phyloP scores from a whole-genome alignment of 2,888 invertebrate genomes.

The Heteropelma amictum region DNA sequence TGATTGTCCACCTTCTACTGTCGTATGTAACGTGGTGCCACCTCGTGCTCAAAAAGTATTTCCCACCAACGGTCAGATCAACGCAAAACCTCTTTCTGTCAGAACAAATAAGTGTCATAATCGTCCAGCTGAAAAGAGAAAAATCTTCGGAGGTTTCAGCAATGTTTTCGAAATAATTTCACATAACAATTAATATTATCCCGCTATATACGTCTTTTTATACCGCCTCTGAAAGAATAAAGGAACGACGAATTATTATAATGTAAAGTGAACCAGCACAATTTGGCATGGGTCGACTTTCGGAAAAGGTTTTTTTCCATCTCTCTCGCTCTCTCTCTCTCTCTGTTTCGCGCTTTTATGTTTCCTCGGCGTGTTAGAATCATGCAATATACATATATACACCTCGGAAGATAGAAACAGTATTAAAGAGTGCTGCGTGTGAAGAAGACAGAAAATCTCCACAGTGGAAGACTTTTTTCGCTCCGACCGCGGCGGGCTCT shows the following conservation, averaged over 20 bases:
- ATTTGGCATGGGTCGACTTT: background rate
- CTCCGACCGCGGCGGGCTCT: constrained; percentile 62
- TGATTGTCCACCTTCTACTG: constrained; percentile 13
- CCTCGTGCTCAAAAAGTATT: background rate
- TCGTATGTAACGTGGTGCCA: constrained; percentile 35
- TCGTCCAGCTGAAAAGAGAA: background rate
- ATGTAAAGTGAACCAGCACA: background rate
- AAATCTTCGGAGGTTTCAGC: background rate
- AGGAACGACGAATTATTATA: background rate
- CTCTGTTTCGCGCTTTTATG: background rate
- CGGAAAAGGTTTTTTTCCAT: background rate
- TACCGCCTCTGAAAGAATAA: background rate
- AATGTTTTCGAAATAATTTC: no score
- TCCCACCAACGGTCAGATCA: background rate
- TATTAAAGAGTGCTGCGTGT: no score
- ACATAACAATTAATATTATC: no score
- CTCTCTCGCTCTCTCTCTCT: no score
- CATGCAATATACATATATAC: background rate
- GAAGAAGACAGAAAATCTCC: background rate
- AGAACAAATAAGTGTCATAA: background rate
- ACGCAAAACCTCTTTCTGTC: background rate
- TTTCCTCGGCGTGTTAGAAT: background rate
- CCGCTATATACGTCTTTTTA: background rate
- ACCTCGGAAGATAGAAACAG: background rate
- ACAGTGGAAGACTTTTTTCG: background rate